Evolutionary conservation across 2,888 invertebrate genomes (phyloP).

Genomic region (Pterobdella sp.): DNA sequence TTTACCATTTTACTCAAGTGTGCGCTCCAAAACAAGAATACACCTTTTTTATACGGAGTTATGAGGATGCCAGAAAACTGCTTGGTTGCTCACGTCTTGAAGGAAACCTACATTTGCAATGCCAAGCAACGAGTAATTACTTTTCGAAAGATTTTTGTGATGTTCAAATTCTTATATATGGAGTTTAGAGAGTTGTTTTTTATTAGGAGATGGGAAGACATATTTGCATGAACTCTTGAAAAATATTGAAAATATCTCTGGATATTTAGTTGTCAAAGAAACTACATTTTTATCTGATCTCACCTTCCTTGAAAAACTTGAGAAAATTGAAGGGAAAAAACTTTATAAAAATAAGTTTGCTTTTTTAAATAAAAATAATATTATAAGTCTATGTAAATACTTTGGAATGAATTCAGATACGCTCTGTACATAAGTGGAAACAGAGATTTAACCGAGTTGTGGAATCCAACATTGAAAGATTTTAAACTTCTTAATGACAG

Average conservation of each 20-base stretch:
- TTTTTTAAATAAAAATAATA: not conserved
- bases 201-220: not conserved
- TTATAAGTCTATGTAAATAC: not conserved
- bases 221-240: not conserved
- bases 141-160: not conserved
- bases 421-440: not conserved
- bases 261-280: not conserved
- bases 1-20: too few relatives aligned
- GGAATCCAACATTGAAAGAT: not conserved
- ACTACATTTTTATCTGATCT: not conserved
- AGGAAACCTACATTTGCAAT: not conserved
- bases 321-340: not conserved
- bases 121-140: not conserved
- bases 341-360: constrained; percentile 3
- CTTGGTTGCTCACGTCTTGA: not conserved
- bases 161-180: not conserved
- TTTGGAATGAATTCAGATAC: not conserved
- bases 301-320: not conserved
- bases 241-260: not conserved
- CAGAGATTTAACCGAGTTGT: not conserved
- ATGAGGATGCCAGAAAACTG: not conserved
- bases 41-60: not conserved
- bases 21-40: not conserved
- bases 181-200: not conserved
- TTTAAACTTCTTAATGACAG: too few relatives aligned